Evolutionary conservation across 1,140 invertebrate genomes (phyloP), one percentile per base, ranked within the genome.

Genomic region (Campoletis sonorensis): DNA sequence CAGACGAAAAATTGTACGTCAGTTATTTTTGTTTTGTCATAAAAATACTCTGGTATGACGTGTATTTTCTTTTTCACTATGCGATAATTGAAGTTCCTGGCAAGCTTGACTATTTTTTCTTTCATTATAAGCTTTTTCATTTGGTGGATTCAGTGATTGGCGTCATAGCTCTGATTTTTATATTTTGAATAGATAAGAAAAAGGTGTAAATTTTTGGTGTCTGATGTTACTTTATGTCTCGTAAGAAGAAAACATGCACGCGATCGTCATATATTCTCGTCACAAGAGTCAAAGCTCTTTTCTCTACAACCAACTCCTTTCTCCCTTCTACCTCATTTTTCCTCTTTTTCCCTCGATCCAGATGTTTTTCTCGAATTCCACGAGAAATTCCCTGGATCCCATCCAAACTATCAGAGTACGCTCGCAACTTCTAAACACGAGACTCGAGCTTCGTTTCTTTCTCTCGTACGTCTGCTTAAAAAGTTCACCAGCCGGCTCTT

Each of bases 361-460:
- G 76, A 72, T 83, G 67, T 79, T 79, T 81, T 75, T 79, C 82
- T 83, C 23, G 40, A 51, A 83, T 83, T 83, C 82, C 68, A 64
- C 23, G 33, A 79, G 79, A 68, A 77, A 84, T 84, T 84, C 73
- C 23, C 78, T 81, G 83, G 83, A 84, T 71, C 73, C 64, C 27
- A 16, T 80, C 80, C 83, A 84, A 81, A 78, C 67, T 70, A 68
- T 79, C 78, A 26, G 40, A 18, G 78, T 64, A 51, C 78, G 37
- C 37, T 51, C 27, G 64, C 78, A 54, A 68, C 40, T 68, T 58
- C 64, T 79, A 79, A 68, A 67, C 37, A 79, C 64, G 78, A 79
- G 64, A 79, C 30, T 70, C 68, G 5, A 79, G 58, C 40, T 27
- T 7, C 51, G 13, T 67, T 26, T 77, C 49, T 27, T n/a, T 78